phyloP scores from a whole-genome alignment of 2,888 invertebrate species.

The Ichneumoninae sp. region DNA sequence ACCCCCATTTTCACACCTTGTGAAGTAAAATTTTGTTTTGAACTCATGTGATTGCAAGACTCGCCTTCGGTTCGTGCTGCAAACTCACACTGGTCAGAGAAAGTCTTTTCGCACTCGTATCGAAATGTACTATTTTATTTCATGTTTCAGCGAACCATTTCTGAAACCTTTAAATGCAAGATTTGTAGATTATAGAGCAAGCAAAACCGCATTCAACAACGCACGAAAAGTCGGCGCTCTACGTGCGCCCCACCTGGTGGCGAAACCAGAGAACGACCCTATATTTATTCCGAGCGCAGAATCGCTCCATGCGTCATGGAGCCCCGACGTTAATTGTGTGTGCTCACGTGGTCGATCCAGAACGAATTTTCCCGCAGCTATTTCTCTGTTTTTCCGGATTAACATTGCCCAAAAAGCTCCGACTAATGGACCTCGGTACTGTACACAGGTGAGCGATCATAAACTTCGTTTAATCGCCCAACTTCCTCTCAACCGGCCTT shows the following conservation, averaged over 20 bases:
- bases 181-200: too few relatives aligned
- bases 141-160: too few relatives aligned
- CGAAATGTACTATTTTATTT: too few relatives aligned
- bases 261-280: not conserved
- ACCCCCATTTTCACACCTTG: too few relatives aligned
- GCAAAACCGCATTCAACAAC: too few relatives aligned
- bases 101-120: too few relatives aligned
- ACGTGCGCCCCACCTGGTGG: not conserved
- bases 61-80: too few relatives aligned
- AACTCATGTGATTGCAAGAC: too few relatives aligned
- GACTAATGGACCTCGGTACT: not conserved
- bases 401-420: not conserved
- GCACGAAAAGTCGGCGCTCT: too few relatives aligned
- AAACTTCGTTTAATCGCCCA: not conserved
- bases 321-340: not conserved
- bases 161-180: too few relatives aligned
- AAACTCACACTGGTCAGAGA: too few relatives aligned
- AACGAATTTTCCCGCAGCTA: not conserved
- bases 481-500: not conserved
- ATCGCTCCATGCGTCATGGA: not conserved
- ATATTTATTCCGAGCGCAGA: not conserved
- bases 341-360: constrained; percentile 29
- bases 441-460: constrained; percentile 4
- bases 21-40: too few relatives aligned
- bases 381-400: not conserved